Evolutionary conservation across 2,113 vertebrate species (phyloP), one percentile per base, ranked within the genome.

Genomic region (Abramis brama): DNA sequence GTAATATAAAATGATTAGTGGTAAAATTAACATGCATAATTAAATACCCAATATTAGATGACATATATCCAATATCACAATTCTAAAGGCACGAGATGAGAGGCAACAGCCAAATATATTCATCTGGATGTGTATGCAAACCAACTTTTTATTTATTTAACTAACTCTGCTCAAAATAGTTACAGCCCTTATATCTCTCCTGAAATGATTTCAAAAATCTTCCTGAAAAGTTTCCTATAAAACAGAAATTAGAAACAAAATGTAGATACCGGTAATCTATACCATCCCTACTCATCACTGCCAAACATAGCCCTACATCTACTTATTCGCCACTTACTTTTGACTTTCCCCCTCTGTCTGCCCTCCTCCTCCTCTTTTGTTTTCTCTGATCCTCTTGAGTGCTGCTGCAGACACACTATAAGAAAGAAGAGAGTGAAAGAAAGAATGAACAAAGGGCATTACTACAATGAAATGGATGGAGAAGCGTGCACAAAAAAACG

Each of bases 251-350:
- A 73, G 21, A 74, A 47, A 3, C 43, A 45, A 74, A 74, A 74
- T 47, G 71, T 25, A 47, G 71, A 25, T 47, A n/a, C n/a, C n/a
- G n/a, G n/a, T n/a, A 13, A 47, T 45, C 39, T 45, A 2, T 39
- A n/a, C 11, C 23, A 6, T 17, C 43, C 23, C 71, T 1, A 47
- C 12, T 47, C n/a, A 5, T 75, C n/a, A 47, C 71, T 74, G 12
- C 3, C 71, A 50, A 52, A 82, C 9, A 27, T n/a, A 68, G 19
- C 33, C 15, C 25, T n/a, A 33, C 25, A 68, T 75, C 68, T n/a
- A 5, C 36, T 23, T 52, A 75, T 81, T 60, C 30, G 11, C 12
- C 66, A 86, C 86, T 91, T 90, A 91, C 90, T 91, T 90, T 85
- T 86, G 88, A 43, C 87, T 79, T 82, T 77, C 78, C 85, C 13